Base-by-base conservation (phyloP, 2,888 invertebrate genomes). In the Holacanthella duospinosa region DNA sequence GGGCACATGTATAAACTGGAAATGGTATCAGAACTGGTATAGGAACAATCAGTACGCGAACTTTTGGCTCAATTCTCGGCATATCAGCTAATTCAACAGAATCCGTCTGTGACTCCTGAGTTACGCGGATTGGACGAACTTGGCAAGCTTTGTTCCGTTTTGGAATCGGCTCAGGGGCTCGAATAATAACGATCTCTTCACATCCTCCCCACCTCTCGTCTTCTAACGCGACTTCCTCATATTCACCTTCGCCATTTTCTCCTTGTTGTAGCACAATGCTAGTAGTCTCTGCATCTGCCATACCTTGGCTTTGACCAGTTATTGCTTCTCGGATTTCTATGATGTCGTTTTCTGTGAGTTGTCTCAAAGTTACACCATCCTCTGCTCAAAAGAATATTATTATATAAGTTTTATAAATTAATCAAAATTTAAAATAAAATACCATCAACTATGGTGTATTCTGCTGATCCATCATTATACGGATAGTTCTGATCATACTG, bases 21-120 rank as follows among this genome's bases (percentile, higher is more conserved):
- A 68, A 65, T 12, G 71, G 71, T 19, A 71, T 57, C 53, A 62
- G 54, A 24, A 68, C 62, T 3, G 69, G 68, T 36, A 71, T 60
- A n/a, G 71, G 71, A 12, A 70, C 82, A 73, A 70, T 70, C 26
- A 66, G 59, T 16, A 63, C 63, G 19, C 58, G 55, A 3, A 59
- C 64, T 43, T 60, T 54, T 27, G 61, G 62, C 19, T 59, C 44
- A 4, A 65, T 63, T 25, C 66, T 55, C 12, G 68, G 64, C 25
- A 71, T 67, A 26, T 60, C 60, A 43, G 55, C 61, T 64, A 68
- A 67, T 25, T 64, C 61, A 29, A 64, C 43, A 6, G 44, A 36
- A 36, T 68, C 66, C 0, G 68, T 63, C 29, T 69, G 68, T 28
- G 64, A 63, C 58, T 65, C 67, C 1, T 64, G 43, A n/a, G 61